Conservation (phyloP, 2,888 invertebrate species). For the Drosophila subsilvestris region DNA sequence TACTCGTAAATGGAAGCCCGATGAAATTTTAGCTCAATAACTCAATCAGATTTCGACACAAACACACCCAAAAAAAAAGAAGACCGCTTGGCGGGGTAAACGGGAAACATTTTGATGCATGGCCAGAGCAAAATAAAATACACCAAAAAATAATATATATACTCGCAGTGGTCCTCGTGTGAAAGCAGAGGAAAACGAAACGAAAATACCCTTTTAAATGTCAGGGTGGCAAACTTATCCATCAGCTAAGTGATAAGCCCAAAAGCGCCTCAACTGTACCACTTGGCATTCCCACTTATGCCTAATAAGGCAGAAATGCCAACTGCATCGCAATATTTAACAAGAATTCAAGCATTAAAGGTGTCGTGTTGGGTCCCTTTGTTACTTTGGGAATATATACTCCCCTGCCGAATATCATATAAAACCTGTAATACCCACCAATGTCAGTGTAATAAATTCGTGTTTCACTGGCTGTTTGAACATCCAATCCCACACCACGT, state of each 20-base stretch:
- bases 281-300: background rate
- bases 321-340: conserved; percentile 2
- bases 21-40: conserved; percentile 66
- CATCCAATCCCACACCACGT: conserved; percentile 29
- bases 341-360: background rate
- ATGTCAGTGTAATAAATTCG: conserved; percentile 38
- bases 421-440: conserved; percentile 27
- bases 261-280: no score
- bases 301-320: background rate
- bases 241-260: background rate
- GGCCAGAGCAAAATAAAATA: conserved; percentile 26
- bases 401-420: conserved; percentile 37
- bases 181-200: background rate
- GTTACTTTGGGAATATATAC: conserved; percentile 3
- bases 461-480: conserved; percentile 19
- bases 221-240: background rate
- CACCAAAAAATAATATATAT: conserved; percentile 41
- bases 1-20: conserved; percentile 23
- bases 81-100: background rate
- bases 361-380: background rate
- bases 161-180: background rate
- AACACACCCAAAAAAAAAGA: conserved; percentile 13
- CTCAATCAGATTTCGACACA: conserved; percentile 70
- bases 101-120: conserved; percentile 57
- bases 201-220: background rate